phyloP scores from a whole-genome alignment of 2,888 invertebrate genomes.

The Arge pagana region DNA sequence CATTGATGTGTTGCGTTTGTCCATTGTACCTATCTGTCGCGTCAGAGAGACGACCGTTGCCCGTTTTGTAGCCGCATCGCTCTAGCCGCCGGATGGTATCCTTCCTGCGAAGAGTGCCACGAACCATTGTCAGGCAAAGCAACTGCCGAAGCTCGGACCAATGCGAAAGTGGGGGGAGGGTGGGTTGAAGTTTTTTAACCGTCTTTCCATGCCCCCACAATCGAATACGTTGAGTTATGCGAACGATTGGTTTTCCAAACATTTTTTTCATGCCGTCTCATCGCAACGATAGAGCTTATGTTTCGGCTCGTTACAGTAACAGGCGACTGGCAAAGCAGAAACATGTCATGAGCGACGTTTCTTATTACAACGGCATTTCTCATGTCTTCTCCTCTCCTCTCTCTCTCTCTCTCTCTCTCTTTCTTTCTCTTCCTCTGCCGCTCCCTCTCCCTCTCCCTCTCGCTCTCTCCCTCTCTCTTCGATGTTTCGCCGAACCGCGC shows the following conservation, averaged over 20 bases:
- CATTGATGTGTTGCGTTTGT: background rate
- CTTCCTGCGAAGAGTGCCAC: conserved; percentile 16
- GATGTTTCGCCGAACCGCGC: conserved; percentile 9
- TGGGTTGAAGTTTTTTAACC: conserved; percentile 20
- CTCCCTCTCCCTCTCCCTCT: conserved; percentile 23
- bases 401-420: conserved; percentile 22
- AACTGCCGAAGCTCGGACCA: conserved; percentile 40
- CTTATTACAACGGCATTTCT: conserved; percentile 4
- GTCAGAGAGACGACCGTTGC: conserved; percentile 13
- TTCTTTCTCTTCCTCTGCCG: conserved; percentile 18
- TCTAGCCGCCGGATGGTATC: conserved; percentile 1
- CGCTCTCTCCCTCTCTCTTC: conserved; percentile 27
- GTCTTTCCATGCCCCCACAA: conserved; percentile 3
- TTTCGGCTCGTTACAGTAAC: no score
- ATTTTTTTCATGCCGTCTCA: background rate
- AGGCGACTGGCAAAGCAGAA: no score
- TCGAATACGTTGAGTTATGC: background rate
- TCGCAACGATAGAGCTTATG: no score
- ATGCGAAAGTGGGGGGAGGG: no score
- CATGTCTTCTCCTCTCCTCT: conserved; percentile 17
- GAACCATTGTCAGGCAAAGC: conserved; percentile 54
- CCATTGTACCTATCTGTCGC: no score
- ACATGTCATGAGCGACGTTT: no score
- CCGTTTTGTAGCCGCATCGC: no score
- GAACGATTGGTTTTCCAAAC: background rate